Conservation (phyloP, 30 jellyfish, hydroid and myxozoan genomes). For the Nemopilema nomurai region DNA sequence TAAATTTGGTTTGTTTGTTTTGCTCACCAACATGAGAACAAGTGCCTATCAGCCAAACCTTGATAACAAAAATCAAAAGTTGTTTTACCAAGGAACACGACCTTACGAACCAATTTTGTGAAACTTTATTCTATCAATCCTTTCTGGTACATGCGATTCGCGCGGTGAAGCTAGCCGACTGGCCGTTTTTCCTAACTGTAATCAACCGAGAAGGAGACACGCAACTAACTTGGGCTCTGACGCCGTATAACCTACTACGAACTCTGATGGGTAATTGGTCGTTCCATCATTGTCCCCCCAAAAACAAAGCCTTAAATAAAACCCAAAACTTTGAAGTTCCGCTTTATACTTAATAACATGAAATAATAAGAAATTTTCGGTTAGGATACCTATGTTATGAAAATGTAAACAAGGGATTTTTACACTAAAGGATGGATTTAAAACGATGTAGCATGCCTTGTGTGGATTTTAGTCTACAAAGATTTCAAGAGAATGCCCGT, state of each 20-base stretch:
- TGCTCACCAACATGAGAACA: not conserved
- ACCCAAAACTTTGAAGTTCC: not conserved
- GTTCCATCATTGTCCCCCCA: not conserved
- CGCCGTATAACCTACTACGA: not conserved
- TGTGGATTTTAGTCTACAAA: not conserved
- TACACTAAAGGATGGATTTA: conserved; percentile 2
- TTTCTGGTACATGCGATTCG: too few relatives aligned
- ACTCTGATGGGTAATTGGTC: not conserved
- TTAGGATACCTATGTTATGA: conserved; percentile 4
- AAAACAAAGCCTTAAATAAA: not conserved
- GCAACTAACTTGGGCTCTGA: not conserved
- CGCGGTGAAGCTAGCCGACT: not conserved
- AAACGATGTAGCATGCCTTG: conserved; percentile 1
- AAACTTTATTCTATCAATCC: too few relatives aligned
- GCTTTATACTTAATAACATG: not conserved
- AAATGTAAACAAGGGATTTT: conserved; percentile 23
- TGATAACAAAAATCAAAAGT: not conserved
- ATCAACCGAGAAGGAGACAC: not conserved
- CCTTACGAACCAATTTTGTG: too few relatives aligned
- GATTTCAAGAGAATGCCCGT: not conserved
- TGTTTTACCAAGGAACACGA: too few relatives aligned
- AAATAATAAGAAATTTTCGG: not conserved
- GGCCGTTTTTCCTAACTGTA: not conserved
- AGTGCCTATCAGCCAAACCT: not conserved
- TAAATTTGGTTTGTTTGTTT: not conserved